Conservation (phyloP, 2,888 invertebrate species). For the Troilus luridus region DNA sequence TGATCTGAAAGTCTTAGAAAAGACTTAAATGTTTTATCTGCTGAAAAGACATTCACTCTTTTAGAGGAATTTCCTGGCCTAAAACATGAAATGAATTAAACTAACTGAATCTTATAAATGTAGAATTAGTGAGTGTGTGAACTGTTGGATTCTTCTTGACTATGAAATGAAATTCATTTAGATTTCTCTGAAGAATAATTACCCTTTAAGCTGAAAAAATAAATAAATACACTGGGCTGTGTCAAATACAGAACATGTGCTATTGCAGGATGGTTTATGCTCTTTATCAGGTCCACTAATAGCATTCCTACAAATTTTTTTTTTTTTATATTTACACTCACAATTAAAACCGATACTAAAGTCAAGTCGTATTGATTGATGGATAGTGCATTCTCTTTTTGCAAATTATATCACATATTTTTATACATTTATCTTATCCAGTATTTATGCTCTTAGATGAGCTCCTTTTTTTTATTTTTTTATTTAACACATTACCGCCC, state of each 20-base stretch:
- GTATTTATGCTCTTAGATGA: not conserved
- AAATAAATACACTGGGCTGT: not conserved
- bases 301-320: not conserved
- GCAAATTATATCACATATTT: not conserved
- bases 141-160: not conserved
- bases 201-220: not conserved
- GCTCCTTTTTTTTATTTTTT: not conserved
- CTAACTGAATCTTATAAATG: not conserved
- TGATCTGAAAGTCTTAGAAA: not conserved
- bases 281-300: not conserved
- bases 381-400: not conserved
- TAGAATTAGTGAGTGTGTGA: not conserved
- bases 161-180: not conserved
- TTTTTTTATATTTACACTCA: not conserved
- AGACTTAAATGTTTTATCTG: not conserved
- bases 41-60: not conserved
- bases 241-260: not conserved
- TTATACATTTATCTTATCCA: constrained; percentile 5
- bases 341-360: not conserved
- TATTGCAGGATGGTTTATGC: not conserved
- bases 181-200: not conserved
- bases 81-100: not conserved
- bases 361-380: not conserved
- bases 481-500: too few relatives aligned
- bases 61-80: not conserved